Evolutionary conservation across 2,888 invertebrate genomes (phyloP).

Genomic region (Drosophila leonis): DNA sequence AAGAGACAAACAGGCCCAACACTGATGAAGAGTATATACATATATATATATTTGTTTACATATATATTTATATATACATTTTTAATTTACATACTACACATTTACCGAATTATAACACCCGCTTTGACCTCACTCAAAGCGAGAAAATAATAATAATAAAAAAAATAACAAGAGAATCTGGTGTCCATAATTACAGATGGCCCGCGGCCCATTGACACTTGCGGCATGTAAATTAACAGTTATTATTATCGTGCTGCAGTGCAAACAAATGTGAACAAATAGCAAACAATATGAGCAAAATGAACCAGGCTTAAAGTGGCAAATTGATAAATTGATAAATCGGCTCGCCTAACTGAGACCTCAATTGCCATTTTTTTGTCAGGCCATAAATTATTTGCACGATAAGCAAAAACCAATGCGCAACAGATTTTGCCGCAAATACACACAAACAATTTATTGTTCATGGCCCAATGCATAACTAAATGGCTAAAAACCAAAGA

Average conservation of each 20-base stretch:
- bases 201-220: conserved; percentile 72
- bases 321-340: conserved; percentile 71
- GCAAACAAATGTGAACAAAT: conserved; percentile 28
- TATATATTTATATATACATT: not conserved
- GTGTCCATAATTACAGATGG: conserved; percentile 64
- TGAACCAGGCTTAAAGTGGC: conserved; percentile 61
- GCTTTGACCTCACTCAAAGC: not conserved
- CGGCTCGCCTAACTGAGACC: conserved; percentile 54
- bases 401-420: conserved; percentile 67
- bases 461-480: conserved; percentile 37
- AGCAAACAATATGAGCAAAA: conserved; percentile 2
- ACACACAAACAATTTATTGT: conserved; percentile 55
- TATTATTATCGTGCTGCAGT: conserved; percentile 57
- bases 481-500: conserved; percentile 18
- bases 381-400: conserved; percentile 68
- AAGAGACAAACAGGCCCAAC: too few species aligned
- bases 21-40: not conserved
- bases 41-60: not conserved
- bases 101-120: not conserved
- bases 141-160: conserved; percentile 19
- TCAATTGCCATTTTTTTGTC: conserved; percentile 36
- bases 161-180: conserved; percentile 20
- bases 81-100: not conserved
- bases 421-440: conserved; percentile 66
- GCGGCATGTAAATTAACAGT: conserved; percentile 73